Evolutionary conservation across 2,113 vertebrate species (phyloP).

Genomic region (Melanerpes formicivorus): DNA sequence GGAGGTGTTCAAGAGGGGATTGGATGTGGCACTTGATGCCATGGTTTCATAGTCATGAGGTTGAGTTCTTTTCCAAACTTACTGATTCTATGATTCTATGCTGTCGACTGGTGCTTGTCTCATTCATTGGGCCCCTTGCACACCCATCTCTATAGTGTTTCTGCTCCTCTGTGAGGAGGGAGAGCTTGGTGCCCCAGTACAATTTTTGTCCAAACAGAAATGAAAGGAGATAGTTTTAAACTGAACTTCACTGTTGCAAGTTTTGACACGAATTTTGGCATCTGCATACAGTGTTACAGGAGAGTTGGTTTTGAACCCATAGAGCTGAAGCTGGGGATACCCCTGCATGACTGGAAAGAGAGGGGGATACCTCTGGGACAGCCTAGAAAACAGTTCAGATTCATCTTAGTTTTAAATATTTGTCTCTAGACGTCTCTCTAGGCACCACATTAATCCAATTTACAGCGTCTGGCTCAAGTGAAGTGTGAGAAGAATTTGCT

Average conservation of each 20-base stretch:
- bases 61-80: too few relatives aligned
- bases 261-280: background rate
- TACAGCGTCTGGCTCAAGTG: background rate
- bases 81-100: background rate
- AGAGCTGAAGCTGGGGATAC: background rate
- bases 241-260: background rate
- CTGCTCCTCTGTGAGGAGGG: background rate
- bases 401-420: background rate
- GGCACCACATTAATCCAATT: conserved; percentile 2
- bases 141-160: background rate
- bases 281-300: background rate
- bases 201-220: background rate
- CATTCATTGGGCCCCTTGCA: accelerated
- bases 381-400: background rate
- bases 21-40: too few relatives aligned
- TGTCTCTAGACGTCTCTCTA: background rate
- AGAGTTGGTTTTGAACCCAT: background rate
- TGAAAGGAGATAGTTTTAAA: background rate
- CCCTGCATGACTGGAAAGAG: accelerated
- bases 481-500: conserved; percentile 30
- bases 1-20: too few relatives aligned
- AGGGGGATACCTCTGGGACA: background rate
- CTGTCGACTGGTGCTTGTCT: background rate
- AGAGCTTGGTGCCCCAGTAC: background rate
- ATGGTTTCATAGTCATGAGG: too few relatives aligned